These are phyloP conservation scores for Glomeris marginata DNA, from an alignment of 2,888 invertebrate genomes.

Conservation along the genomic window DNA sequence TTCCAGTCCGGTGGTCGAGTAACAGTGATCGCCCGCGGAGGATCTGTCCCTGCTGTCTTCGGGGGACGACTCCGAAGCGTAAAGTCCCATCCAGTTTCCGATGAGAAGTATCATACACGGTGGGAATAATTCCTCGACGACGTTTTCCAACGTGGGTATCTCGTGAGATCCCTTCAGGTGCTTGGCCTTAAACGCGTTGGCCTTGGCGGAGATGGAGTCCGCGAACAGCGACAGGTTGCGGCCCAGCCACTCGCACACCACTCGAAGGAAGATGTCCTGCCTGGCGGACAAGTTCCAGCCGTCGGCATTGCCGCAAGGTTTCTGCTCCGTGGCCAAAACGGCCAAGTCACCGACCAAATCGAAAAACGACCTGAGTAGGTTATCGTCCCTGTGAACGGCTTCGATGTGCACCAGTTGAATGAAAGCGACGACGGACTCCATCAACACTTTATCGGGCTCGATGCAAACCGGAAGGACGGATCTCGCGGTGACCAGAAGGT, in stretches of 20 bases:
- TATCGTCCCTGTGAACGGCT: background rate
- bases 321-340: constrained; percentile 1
- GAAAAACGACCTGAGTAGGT: constrained; percentile 4
- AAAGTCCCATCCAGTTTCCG: constrained; percentile 14
- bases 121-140: constrained; percentile 12
- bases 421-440: constrained; percentile 9
- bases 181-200: constrained; percentile 10
- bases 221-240: constrained; percentile 7
- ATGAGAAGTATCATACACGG: constrained; percentile 13
- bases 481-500: too few species aligned
- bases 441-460: constrained; percentile 3
- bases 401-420: constrained; percentile 5
- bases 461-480: background rate
- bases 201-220: constrained; percentile 6
- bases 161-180: constrained; percentile 8
- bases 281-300: constrained; percentile 8
- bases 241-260: constrained; percentile 13
- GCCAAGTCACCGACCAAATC: constrained; percentile 7
- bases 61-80: background rate
- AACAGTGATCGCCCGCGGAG: constrained; percentile 4
- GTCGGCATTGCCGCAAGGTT: background rate
- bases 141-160: constrained; percentile 7
- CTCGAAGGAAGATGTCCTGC: constrained; percentile 10
- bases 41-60: background rate
- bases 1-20: background rate